phyloP scores from a whole-genome alignment of 2,113 vertebrate species.

The Herpailurus yagouaroundi region DNA sequence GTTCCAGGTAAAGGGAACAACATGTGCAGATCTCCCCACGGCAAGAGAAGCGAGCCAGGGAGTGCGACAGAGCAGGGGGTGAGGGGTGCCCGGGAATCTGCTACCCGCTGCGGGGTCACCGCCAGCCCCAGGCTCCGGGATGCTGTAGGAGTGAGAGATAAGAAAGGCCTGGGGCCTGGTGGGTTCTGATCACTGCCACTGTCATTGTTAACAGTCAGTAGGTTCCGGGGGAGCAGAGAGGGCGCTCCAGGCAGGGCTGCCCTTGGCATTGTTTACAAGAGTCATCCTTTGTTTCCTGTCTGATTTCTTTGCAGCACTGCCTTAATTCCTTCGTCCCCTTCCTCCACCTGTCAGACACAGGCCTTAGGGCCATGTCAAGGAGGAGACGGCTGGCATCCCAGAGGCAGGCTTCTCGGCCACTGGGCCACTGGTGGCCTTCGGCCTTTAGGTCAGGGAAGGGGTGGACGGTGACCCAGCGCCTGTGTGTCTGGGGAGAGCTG shows the following conservation, averaged over 20 bases:
- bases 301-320: background rate
- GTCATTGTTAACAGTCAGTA: accelerated
- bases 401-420: background rate
- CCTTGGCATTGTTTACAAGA: background rate
- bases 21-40: accelerated
- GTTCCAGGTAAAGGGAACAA: background rate
- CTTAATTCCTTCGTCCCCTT: background rate
- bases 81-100: accelerated
- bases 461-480: background rate
- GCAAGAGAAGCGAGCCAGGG: background rate
- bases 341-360: background rate
- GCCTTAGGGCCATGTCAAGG: background rate
- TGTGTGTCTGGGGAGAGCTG: background rate
- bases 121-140: background rate
- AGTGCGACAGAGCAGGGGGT: accelerated
- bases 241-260: background rate
- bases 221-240: background rate
- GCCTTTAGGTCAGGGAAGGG: background rate
- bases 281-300: background rate
- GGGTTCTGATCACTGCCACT: background rate
- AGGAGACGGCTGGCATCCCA: background rate
- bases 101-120: background rate
- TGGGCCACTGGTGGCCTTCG: background rate
- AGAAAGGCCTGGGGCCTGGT: accelerated
- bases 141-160: accelerated